A percentile compares a stretch with the other conserved stretches of the same genome.
phyloP scores from a whole-genome alignment of 2,113 vertebrate genomes.

The Myiagra hebetior region DNA sequence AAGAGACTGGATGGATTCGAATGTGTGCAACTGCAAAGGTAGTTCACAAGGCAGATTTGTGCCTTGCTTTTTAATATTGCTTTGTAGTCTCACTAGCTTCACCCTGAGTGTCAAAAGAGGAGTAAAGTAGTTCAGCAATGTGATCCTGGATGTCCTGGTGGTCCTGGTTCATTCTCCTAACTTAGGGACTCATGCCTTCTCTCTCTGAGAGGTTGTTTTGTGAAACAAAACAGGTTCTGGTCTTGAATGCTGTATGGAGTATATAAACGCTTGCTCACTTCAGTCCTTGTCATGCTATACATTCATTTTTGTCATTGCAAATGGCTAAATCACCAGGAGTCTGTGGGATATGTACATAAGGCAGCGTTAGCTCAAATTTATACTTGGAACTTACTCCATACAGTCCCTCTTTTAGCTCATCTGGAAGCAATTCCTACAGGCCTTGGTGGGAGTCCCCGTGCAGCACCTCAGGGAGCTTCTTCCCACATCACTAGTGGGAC shows the following conservation, averaged over 20 bases:
- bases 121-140: neutral
- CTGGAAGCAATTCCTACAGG: neutral
- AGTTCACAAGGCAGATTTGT: neutral
- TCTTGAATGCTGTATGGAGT: neutral
- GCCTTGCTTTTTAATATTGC: neutral
- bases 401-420: neutral
- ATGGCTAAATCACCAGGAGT: neutral
- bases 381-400: neutral
- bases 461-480: neutral
- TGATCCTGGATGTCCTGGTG: neutral
- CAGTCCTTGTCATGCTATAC: neutral
- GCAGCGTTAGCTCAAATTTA: neutral
- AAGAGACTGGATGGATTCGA: neutral
- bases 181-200: neutral
- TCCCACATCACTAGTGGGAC: neutral
- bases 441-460: rapidly evolving
- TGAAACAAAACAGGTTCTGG: neutral
- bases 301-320: neutral
- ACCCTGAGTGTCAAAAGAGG: neutral
- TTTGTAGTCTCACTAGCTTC: neutral
- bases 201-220: neutral
- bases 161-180: neutral
- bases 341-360: neutral
- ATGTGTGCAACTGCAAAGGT: neutral
- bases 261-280: neutral